A percentile compares a stretch with the other conserved stretches of the same genome.
phyloP scores from a whole-genome alignment of 2,888 invertebrate species.

The Calliphora vomitoria region DNA sequence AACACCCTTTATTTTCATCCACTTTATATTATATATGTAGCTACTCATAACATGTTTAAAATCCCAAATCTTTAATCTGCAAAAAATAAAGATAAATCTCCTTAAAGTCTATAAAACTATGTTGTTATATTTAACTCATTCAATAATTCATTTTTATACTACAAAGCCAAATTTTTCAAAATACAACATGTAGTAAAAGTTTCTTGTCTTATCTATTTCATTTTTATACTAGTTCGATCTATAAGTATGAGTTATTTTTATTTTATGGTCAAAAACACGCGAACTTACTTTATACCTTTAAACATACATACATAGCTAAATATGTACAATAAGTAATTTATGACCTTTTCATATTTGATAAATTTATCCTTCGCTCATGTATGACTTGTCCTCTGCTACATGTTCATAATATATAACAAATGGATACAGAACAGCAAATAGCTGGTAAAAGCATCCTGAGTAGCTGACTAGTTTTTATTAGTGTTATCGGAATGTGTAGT shows the following conservation, averaged over 20 bases:
- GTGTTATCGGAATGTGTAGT: not conserved
- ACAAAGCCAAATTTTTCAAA: too few relatives aligned
- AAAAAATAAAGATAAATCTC: too few relatives aligned
- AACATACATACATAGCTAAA: not conserved
- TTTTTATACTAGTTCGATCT: not conserved
- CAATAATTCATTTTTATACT: too few relatives aligned
- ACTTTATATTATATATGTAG: too few relatives aligned
- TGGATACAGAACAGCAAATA: not conserved
- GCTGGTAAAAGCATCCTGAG: not conserved
- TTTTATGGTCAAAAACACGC: slow-evolving; percentile 1
- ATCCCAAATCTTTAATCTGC: too few relatives aligned
- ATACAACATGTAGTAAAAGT: too few relatives aligned
- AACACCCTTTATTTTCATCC: too few relatives aligned
- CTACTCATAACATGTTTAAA: too few relatives aligned
- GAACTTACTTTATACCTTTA: not conserved
- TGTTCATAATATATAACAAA: slow-evolving; percentile 5
- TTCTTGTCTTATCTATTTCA: too few relatives aligned
- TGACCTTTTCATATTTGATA: slow-evolving; percentile 7
- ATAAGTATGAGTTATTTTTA: not conserved
- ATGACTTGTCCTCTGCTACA: not conserved
- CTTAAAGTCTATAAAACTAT: too few relatives aligned
- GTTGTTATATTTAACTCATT: too few relatives aligned
- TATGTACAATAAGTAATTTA: not conserved
- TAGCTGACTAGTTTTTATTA: not conserved
- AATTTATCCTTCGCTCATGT: not conserved